Conservation (phyloP, 2,797 vertebrate genomes). For the Spondyliosoma cantharus region DNA sequence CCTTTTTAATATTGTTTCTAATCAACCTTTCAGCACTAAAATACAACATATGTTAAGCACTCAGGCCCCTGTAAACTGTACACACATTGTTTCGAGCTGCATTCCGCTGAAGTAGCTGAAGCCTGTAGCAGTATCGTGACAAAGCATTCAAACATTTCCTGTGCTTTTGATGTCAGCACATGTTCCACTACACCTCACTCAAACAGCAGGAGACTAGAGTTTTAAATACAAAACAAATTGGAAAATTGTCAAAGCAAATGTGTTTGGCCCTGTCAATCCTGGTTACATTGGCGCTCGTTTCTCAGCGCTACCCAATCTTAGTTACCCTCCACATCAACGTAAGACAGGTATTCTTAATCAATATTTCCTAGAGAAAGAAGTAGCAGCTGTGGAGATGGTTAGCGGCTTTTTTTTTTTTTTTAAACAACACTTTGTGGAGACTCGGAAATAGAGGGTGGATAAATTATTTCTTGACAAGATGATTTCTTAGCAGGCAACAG, state of each 20-base stretch:
- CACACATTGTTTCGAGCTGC: background rate
- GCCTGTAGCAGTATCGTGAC: background rate
- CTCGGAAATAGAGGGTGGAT: background rate
- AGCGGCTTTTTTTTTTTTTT: constrained; percentile 1
- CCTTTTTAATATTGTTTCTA: background rate
- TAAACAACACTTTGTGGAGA: background rate
- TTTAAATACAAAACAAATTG: constrained; percentile 12
- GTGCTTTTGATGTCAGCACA: background rate
- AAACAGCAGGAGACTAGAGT: background rate
- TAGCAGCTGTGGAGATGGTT: background rate
- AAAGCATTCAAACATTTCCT: background rate
- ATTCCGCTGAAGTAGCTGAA: background rate
- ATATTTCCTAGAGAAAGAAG: background rate
- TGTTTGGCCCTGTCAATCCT: background rate
- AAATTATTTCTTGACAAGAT: constrained; percentile 19
- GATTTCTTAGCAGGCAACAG: constrained; percentile 6
- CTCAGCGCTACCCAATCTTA: background rate
- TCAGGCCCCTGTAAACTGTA: background rate
- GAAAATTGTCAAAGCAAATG: background rate
- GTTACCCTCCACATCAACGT: background rate
- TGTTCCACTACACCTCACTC: background rate
- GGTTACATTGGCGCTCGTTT: background rate
- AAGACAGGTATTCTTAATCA: background rate
- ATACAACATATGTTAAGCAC: no score
- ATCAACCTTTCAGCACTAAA: background rate